phyloP scores from a whole-genome alignment of 2,888 invertebrate species.

The Idaea straminata region DNA sequence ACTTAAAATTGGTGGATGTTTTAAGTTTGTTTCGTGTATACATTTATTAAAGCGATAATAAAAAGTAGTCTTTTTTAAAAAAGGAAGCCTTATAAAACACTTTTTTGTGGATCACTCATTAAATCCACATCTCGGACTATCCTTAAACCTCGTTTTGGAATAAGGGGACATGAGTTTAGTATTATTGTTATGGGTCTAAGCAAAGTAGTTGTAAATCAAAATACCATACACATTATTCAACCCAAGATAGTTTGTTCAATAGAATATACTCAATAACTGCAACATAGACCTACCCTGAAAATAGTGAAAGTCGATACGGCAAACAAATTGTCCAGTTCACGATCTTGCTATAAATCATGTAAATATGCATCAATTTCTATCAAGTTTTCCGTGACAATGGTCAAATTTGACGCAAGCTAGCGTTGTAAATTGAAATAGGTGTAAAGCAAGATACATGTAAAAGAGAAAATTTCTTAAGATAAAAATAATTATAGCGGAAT shows the following conservation, averaged over 20 bases:
- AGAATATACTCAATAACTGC: neutral
- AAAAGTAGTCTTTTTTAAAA: too few species aligned
- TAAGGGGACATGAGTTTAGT: too few species aligned
- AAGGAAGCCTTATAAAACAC: too few species aligned
- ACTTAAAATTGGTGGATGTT: too few species aligned
- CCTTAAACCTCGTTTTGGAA: too few species aligned
- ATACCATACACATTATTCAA: neutral
- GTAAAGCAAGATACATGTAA: constrained; percentile 31
- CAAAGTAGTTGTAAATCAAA: neutral
- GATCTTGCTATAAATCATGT: constrained; percentile 30
- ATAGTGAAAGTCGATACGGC: neutral
- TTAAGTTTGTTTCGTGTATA: too few species aligned
- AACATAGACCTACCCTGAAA: neutral
- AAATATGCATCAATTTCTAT: constrained; percentile 31
- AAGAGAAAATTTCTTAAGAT: neutral
- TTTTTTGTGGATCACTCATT: too few species aligned
- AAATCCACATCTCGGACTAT: too few species aligned
- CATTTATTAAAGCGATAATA: too few species aligned
- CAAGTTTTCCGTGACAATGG: constrained; percentile 57
- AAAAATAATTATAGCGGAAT: too few species aligned
- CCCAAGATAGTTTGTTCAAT: neutral
- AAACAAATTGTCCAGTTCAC: constrained; percentile 29
- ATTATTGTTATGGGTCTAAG: too few species aligned
- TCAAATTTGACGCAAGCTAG: constrained; percentile 54
- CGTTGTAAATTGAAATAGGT: constrained; percentile 57